Base-by-base conservation (phyloP, 1,140 invertebrate species). In the Lucilia cuprina region DNA sequence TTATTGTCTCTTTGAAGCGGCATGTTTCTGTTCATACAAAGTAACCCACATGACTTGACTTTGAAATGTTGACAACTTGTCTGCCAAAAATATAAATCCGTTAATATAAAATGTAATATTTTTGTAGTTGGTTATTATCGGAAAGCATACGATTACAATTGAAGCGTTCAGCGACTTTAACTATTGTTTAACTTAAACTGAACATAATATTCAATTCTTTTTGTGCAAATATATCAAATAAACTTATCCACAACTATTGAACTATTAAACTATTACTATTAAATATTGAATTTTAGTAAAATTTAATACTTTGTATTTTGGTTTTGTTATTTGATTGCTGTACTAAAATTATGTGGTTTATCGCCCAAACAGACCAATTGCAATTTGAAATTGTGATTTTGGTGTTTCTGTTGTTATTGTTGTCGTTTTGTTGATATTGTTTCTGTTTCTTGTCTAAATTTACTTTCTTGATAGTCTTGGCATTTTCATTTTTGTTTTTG, bases 51-150 rank as follows among this genome's bases (percentile, higher is more conserved):
- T 80, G 77, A 21, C 41, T 49, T 80, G 77, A 50, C 77, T 80
- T 49, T 80, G 77, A 80, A 80, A 80, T 49, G 77, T 80, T 80
- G 77, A 80, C 77, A 80, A 80, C 77, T 80, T 80, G 77, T 80
- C 77, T 80, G 77, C 77, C 77, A 80, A 80, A 80, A 80, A 80
- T 70, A 80, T 80, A 50, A 80, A 80, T 80, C 47, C 77, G 77
- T 80, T 80, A 80, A 80, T 80, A 80, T 49, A 49, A 19, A 80
- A 80, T 80, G 34, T 49, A 49, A 21, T 19, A 21, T 70, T 70
- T 70, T 70, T 70, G 65, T 70, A 21, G n/a, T 70, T 70, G n/a
- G 55, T n/a, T 60, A 17, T 60, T 41, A 41, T 41, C n/a, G 55
- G 55, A 60, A n/a, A 60, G n/a, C 55, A 14, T 0, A 17, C 55